Base-by-base conservation (phyloP, 1,140 invertebrate species). In the Colletes gigas region DNA sequence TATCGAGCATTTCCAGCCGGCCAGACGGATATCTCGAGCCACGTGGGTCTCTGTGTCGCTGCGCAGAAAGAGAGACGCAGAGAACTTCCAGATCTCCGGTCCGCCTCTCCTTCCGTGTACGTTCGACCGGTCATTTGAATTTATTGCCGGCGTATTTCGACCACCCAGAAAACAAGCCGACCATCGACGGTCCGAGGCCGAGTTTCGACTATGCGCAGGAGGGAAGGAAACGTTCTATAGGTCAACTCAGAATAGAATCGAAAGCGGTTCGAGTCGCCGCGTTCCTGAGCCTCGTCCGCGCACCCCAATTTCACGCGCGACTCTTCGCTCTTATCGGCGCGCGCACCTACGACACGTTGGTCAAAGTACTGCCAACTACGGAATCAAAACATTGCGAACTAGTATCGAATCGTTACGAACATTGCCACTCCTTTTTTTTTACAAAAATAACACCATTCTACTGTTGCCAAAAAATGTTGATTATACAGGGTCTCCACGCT, bases 191-290 rank as follows among this genome's bases (percentile, higher is more conserved):
- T 59, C 63, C 81, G 63, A 83, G 84, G 71, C 81, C 84, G 85
- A 86, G 81, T 86, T 86, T 86, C 85, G 65, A 44, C 55, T 47
- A 62, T 59, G 47, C 60, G 57, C 50, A 60, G 76, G 80, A 80
- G 63, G 75, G 79, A 84, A 88, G 86, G 71, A 88, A 88, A 75
- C 80, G 80, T 73, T 86, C 86, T 87, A 88, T 87, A 87, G 86
- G 86, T 88, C 86, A 88, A 85, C 86, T 67, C 80, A 88, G 86
- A 88, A 88, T 88, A 88, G 86, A 88, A 85, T 78, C 70, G 79
- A 78, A 85, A 84, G 71, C 69, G 79, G 85, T 83, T 69, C 50
- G 67, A 73, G 57, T 5, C 60, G 52, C 8, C 79, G 78, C 81
- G 81, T 87, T 80, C 85, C 81, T 81, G 30, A 57, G 62, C 60